Evolutionary conservation across 2,888 invertebrate genomes (phyloP).

Genomic region (Epirrita christyi): DNA sequence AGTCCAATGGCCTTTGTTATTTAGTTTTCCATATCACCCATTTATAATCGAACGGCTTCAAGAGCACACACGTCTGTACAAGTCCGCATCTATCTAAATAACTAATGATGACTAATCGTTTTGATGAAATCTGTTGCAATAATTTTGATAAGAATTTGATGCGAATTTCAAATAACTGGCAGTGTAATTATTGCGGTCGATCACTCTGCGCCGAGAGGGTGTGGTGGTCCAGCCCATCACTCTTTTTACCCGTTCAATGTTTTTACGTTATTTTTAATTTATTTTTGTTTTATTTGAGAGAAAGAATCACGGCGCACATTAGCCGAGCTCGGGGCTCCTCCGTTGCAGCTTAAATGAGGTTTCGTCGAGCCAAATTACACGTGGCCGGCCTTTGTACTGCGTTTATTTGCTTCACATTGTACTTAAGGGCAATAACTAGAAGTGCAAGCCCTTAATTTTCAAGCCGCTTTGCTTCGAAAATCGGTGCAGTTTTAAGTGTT

Average conservation of each 20-base stretch:
- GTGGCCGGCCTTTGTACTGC: conserved; percentile 69
- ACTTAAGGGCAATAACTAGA: conserved; percentile 82
- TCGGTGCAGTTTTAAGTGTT: conserved; percentile 62
- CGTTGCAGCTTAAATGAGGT: conserved; percentile 77
- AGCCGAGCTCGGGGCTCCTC: conserved; percentile 66
- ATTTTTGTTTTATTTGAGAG: conserved; percentile 76
- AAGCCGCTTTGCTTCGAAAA: conserved; percentile 65
- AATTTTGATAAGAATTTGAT: conserved; percentile 47
- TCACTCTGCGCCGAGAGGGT: conserved; percentile 68
- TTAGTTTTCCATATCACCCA: conserved; percentile 39
- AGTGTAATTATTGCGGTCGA: conserved; percentile 74
- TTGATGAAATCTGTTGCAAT: conserved; percentile 29
- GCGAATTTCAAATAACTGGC: conserved; percentile 67
- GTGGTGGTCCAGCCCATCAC: conserved; percentile 73
- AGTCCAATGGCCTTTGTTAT: conserved; percentile 41
- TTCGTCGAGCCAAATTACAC: conserved; percentile 80
- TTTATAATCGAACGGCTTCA: conserved; percentile 39
- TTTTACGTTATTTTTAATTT: conserved; percentile 78
- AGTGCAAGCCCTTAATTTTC: conserved; percentile 72
- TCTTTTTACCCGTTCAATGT: conserved; percentile 73
- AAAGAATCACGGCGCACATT: conserved; percentile 71
- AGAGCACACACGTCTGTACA: conserved; percentile 41
- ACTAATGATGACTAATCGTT: conserved; percentile 36
- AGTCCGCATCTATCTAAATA: conserved; percentile 39
- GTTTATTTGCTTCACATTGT: conserved; percentile 82